Conservation (phyloP, 2,888 invertebrate species). For the Phalera bucephala region DNA sequence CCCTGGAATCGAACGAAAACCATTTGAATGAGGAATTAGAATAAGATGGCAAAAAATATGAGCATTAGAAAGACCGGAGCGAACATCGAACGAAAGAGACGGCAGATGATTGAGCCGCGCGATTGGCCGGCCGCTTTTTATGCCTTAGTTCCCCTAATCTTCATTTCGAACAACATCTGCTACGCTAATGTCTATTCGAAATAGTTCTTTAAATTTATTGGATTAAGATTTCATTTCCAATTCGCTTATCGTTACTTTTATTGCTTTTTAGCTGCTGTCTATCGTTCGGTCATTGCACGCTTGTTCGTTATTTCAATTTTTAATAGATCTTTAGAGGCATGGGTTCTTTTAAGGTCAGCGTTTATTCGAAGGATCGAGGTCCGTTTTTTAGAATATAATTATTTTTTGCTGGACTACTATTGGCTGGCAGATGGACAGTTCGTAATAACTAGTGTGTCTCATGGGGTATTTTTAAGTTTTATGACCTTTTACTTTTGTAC, state of each 20-base stretch:
- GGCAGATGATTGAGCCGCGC: slow-evolving; percentile 43
- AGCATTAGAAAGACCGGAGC: slow-evolving; percentile 75
- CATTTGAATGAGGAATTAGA: slow-evolving; percentile 81
- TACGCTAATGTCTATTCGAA: slow-evolving; percentile 73
- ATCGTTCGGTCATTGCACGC: slow-evolving; percentile 66
- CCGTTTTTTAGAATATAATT: slow-evolving; percentile 50
- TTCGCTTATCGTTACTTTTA: slow-evolving; percentile 46
- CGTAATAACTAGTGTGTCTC: slow-evolving; percentile 10
- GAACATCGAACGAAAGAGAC: slow-evolving; percentile 56
- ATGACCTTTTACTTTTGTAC: slow-evolving; percentile 16
- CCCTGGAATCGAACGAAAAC: slow-evolving; percentile 68
- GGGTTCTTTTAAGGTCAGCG: slow-evolving; percentile 66
- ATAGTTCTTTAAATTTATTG: slow-evolving; percentile 74
- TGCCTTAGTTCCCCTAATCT: slow-evolving; percentile 82
- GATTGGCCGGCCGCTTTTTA: slow-evolving; percentile 81
- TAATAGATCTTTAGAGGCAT: slow-evolving; percentile 69
- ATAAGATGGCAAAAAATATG: slow-evolving; percentile 79
- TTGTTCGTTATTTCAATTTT: slow-evolving; percentile 73
- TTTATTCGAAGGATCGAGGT: slow-evolving; percentile 46
- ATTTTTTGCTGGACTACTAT: slow-evolving; percentile 54
- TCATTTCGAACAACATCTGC: slow-evolving; percentile 79
- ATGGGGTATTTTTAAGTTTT: slow-evolving; percentile 21
- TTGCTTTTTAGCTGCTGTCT: slow-evolving; percentile 56
- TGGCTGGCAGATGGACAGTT: slow-evolving; percentile 55
- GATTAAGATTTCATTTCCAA: slow-evolving; percentile 70